Base-by-base conservation (phyloP, 1,140 invertebrate species). In the Bombus waltoni region DNA sequence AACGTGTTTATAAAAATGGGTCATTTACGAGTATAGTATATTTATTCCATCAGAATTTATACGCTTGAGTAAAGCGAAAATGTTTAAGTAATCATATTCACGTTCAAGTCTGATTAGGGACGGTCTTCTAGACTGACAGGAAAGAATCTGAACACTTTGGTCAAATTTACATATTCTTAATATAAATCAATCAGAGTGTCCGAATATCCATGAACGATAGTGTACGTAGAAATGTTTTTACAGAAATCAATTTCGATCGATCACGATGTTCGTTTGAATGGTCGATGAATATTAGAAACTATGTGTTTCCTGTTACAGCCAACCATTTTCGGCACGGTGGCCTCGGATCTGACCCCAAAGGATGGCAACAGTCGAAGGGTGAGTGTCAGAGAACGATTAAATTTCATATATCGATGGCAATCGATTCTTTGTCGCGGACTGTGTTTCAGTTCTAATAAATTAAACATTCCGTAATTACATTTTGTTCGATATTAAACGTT, bases 301-400 rank as follows among this genome's bases (percentile, higher is more conserved):
- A 40, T 59, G 35, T 32, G 4, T 18, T 90, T 74, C 62, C 77
- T 93, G 88, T 96, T 96, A 86, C 94, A 97, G 96, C 96, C 96
- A 18, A 96, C 96, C 44, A 96, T 96, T 82, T 96, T 96, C 90
- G 96, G 96, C 44, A 96, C 96, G 6, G 96, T 96, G 68, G 96
- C 96, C 44, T 96, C 96, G 35, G 96, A 96, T 83, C 95, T 96
- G 57, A 95, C 95, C 76, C 96, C 96, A 0, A 96, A 96, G 89
- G 96, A 96, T 90, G 95, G 95, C 77, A 95, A 95, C 91, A 96
- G 95, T 93, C 93, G 96, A 94, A 95, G 95, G 95, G 96, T 96
- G 92, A 96, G 96, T 95, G 32, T 77, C 44, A 6, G 1, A n/a
- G 22, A 72, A 59, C 8, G 25, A 42, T 40, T 2, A n/a, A 70